Evolutionary conservation across 2,797 vertebrate species (phyloP), one percentile per base, ranked within the genome.

Genomic region (Pitangus sulphuratus): DNA sequence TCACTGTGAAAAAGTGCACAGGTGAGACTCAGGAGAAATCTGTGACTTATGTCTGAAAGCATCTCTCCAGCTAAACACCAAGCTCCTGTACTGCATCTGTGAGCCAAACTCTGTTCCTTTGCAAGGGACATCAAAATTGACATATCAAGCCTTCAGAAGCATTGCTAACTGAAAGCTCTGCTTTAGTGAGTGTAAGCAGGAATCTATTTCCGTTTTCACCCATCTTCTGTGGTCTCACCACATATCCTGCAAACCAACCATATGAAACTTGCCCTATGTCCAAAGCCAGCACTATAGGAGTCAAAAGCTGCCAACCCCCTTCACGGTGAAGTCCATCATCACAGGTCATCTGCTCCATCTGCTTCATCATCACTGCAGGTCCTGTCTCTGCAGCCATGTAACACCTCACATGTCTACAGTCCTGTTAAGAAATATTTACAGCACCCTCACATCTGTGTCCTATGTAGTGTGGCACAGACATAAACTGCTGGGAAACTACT

Each of bases 221-320:
- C 13, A 15, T 40, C 14, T 56, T 60, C 15, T 5, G 1, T 37
- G 6, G 0, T 40, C 16, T 76, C 9, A 7, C 11, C 12, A 37
- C 24, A 9, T 8, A 25, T 18, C 15, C 17, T 48, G 7, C 7
- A 20, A 28, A 22, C 13, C 12, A 40, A 1, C 2, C 2, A 0
- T 11, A 4, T 76, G 39, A 76, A 79, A 69, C 5, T 50, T 54
- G 5, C 7, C 15, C 3, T 37, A 2, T 30, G 24, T 47, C 39
- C 1, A 3, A 76, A 79, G 3, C 6, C 47, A 74, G 15, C 15
- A 25, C 11, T 6, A 0, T 6, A 33, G 24, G 6, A 89, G 16
- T 1, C 50, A 65, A 57, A 80, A 54, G 16, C 22, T 69, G n/a
- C 10, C 15, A 48, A 28, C 4, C 56, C 6, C 5, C 14, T 74